phyloP scores from a whole-genome alignment of 2,888 invertebrate genomes.

The Drosophila demipolita region DNA sequence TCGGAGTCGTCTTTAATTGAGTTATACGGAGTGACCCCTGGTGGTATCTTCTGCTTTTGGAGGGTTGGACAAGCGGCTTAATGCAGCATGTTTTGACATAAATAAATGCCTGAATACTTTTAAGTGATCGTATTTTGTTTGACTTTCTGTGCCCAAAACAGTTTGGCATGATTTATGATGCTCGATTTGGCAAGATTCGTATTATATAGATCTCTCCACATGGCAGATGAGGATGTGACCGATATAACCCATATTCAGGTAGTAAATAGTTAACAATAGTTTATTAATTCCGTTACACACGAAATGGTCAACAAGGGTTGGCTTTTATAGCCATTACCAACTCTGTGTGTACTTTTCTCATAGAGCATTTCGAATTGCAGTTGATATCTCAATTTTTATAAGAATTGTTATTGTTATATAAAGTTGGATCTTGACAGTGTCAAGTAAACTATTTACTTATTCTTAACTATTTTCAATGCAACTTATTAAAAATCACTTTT shows the following conservation, averaged over 20 bases:
- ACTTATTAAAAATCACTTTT: background rate
- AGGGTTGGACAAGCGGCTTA: slow-evolving; percentile 69
- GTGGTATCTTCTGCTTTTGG: slow-evolving; percentile 25
- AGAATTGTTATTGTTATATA: background rate
- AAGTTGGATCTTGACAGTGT: background rate
- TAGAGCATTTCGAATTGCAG: background rate
- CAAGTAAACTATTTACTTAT: background rate
- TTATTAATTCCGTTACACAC: slow-evolving; percentile 47
- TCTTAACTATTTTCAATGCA: background rate
- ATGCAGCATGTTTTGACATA: slow-evolving; percentile 83
- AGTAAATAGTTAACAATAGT: slow-evolving; percentile 43
- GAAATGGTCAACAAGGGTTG: slow-evolving; percentile 42
- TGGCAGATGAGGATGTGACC: slow-evolving; percentile 52
- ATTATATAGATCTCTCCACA: slow-evolving; percentile 29
- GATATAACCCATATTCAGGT: slow-evolving; percentile 53
- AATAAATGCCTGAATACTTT: slow-evolving; percentile 84
- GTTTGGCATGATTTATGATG: slow-evolving; percentile 76
- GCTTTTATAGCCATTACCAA: slow-evolving; percentile 20
- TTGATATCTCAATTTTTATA: background rate
- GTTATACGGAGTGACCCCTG: slow-evolving; percentile 71
- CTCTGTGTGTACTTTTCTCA: slow-evolving; percentile 9
- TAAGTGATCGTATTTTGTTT: slow-evolving; percentile 79
- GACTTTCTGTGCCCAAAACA: slow-evolving; percentile 70
- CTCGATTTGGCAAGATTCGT: slow-evolving; percentile 62
- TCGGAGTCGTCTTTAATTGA: slow-evolving; percentile 80